Conservation (phyloP, 2,113 vertebrate genomes). For the Oophaga pumilio region DNA sequence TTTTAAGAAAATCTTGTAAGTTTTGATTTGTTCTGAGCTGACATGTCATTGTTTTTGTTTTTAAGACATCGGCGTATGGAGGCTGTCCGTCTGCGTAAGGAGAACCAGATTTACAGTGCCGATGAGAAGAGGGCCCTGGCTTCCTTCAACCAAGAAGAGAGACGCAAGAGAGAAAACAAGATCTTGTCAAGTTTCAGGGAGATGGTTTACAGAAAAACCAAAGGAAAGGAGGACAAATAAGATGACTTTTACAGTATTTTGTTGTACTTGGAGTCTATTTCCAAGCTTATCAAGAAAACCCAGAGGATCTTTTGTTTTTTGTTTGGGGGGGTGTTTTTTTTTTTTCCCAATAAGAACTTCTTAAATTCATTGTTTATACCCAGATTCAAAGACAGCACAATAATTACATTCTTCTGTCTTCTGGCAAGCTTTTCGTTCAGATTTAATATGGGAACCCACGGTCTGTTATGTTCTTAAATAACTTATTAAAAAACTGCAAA, state of each 20-base stretch:
- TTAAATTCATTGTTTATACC: background rate
- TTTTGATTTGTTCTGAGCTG: background rate
- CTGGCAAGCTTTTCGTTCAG: background rate
- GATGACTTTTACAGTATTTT: background rate
- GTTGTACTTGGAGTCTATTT: background rate
- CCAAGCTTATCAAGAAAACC: background rate
- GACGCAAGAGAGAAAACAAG: conserved; percentile 94
- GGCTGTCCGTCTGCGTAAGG: conserved; percentile 95
- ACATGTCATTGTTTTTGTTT: background rate
- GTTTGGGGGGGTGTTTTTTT: background rate
- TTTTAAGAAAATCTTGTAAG: background rate
- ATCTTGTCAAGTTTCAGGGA: conserved; percentile 95
- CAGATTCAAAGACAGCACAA: background rate
- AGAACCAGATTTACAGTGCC: conserved; percentile 98
- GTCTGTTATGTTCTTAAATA: background rate
- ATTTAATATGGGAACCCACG: background rate
- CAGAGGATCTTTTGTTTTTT: background rate
- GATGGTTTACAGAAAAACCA: conserved; percentile 98
- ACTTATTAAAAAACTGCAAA: conserved; percentile 3
- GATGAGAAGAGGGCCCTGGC: conserved; percentile 95
- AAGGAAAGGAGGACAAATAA: conserved; percentile 94
- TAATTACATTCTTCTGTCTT: background rate
- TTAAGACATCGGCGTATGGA: conserved; percentile 95
- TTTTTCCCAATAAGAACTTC: background rate
- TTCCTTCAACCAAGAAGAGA: conserved; percentile 97